These are phyloP conservation scores for Misgurnus anguillicaudatus DNA, from an alignment of 2,113 vertebrate genomes.

Conservation along the genomic window DNA sequence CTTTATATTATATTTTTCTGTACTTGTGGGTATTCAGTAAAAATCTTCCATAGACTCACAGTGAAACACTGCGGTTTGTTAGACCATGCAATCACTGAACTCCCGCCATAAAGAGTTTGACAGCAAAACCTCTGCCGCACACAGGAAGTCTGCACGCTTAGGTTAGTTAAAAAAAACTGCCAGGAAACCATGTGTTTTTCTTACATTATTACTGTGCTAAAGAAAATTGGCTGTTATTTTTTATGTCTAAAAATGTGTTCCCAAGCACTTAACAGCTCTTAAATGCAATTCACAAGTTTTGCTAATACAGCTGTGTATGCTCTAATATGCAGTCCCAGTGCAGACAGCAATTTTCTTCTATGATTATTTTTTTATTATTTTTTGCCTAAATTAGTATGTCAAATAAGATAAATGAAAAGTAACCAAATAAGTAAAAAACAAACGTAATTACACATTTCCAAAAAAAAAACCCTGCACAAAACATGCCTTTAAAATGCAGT, in stretches of 20 bases:
- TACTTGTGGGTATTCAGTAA: neutral
- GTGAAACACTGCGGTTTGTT: neutral
- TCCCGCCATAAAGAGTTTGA: neutral
- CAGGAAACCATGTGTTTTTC: neutral
- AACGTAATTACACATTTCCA: neutral
- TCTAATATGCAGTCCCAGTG: neutral
- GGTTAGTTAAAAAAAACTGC: neutral
- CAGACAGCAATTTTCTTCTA: neutral
- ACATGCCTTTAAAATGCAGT: neutral
- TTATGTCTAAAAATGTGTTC: neutral
- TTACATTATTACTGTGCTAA: neutral
- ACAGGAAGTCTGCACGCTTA: slow-evolving; percentile 18
- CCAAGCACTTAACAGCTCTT: slow-evolving; percentile 6
- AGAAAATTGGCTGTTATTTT: neutral
- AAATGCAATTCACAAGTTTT: slow-evolving; percentile 5
- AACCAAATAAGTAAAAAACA: neutral
- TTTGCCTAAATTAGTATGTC: neutral
- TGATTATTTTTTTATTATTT: neutral
- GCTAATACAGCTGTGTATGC: slow-evolving; percentile 10
- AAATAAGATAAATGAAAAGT: neutral
- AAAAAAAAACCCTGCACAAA: neutral
- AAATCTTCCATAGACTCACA: neutral
- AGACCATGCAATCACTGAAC: neutral
- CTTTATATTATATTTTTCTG: no score
- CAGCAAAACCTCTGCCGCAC: neutral